Evolutionary conservation across 2,113 vertebrate species (phyloP), one percentile per base, ranked within the genome.

Genomic region (Grus americana): DNA sequence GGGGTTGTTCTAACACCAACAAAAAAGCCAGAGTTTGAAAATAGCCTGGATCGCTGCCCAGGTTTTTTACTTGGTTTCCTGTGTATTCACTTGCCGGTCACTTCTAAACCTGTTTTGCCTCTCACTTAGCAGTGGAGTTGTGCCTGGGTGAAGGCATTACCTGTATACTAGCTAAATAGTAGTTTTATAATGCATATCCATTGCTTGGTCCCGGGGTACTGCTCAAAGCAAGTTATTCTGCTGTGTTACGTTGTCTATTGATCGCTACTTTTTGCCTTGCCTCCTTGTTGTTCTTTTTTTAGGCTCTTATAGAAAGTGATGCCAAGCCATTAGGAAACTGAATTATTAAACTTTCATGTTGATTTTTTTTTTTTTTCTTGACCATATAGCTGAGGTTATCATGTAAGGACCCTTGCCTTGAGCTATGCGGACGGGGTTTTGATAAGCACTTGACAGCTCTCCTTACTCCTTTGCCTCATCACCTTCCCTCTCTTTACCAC

Each of bases 71-170:
- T 94, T 80, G 10, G 2, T 86, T 84, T 96, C 58, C 79, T 65
- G 57, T 81, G 18, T 59, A 26, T 66, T 73, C 2, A 3, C 36
- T 80, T 70, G 47, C 42, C 91, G 94, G 52, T 62, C 40, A 76
- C 32, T 92, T 93, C 75, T 44, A 80, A 93, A 93, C 30, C 24
- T 88, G 23, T 72, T 92, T 94, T 93, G 79, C 55, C 58, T 71
- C 67, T 96, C 74, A 52, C 59, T 79, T 91, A 83, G 61, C 29
- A 80, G 80, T n/a, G n/a, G 42, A 85, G 40, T 12, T 88, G 57
- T 91, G 81, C 36, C 63, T 4, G 12, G 14, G 17, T 58, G 81
- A 92, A 95, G 23, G n/a, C 19, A 23, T 38, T 91, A 24, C 63
- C 49, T 26, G 11, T 75, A 50, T 65, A 29, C 29, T 61, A 76